phyloP scores from a whole-genome alignment of 2,113 vertebrate genomes.

The Ammodramus savannarum region DNA sequence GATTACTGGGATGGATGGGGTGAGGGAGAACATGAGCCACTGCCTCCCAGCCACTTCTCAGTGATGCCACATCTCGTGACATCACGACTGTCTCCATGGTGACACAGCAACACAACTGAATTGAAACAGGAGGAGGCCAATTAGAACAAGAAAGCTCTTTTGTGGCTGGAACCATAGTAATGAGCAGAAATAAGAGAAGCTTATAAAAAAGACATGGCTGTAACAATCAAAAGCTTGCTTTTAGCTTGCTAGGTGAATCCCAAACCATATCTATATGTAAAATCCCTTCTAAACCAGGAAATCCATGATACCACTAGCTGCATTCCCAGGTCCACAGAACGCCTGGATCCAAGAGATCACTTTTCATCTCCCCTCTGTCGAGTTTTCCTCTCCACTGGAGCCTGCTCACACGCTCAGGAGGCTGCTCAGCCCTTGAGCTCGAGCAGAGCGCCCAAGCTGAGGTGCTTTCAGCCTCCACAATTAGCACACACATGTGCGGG shows the following conservation, averaged over 20 bases:
- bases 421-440: neutral
- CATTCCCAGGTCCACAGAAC: neutral
- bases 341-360: neutral
- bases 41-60: neutral
- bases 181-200: neutral
- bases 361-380: neutral
- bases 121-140: slow-evolving; percentile 5
- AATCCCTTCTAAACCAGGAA: neutral
- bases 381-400: neutral
- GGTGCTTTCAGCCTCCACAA: neutral
- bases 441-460: neutral
- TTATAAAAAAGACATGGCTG: neutral
- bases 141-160: slow-evolving; percentile 15
- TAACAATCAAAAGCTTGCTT: neutral
- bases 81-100: neutral
- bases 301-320: neutral
- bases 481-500: neutral
- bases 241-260: neutral
- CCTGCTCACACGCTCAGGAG: neutral
- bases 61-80: neutral
- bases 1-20: neutral
- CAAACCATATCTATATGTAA: neutral
- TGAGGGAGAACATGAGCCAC: neutral
- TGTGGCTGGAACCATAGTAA: neutral
- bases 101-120: neutral